These are phyloP conservation scores for Drosophila melanica DNA, from an alignment of 1,140 invertebrate genomes.

Conservation along the genomic window DNA sequence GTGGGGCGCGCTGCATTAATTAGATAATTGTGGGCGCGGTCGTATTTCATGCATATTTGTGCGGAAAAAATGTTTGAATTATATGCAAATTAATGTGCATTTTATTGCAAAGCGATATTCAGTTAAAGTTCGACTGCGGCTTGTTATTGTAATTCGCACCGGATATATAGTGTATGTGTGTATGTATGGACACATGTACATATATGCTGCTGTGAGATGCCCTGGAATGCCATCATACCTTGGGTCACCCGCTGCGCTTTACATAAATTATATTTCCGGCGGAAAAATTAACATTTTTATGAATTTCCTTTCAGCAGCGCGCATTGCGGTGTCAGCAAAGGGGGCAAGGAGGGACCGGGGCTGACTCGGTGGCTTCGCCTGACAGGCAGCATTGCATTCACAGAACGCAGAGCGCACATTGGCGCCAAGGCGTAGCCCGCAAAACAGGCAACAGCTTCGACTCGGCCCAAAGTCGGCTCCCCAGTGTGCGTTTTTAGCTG, in stretches of 20 bases:
- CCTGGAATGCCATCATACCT: slow-evolving; percentile 30
- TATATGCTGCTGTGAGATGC: neutral
- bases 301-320: slow-evolving; percentile 78
- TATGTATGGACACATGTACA: slow-evolving; percentile 10
- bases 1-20: slow-evolving; percentile 44
- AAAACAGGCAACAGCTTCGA: slow-evolving; percentile 39
- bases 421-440: slow-evolving; percentile 60
- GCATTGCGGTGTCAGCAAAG: slow-evolving; percentile 69
- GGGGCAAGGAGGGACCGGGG: slow-evolving; percentile 17
- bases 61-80: slow-evolving; percentile 32
- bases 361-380: slow-evolving; percentile 24
- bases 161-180: slow-evolving; percentile 63
- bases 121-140: slow-evolving; percentile 13
- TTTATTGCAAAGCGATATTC: slow-evolving; percentile 39
- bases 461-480: slow-evolving; percentile 36
- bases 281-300: slow-evolving; percentile 83
- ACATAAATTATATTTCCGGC: slow-evolving; percentile 83
- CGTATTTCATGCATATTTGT: slow-evolving; percentile 50
- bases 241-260: slow-evolving; percentile 76
- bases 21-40: slow-evolving; percentile 46
- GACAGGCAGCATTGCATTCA: slow-evolving; percentile 33
- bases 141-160: slow-evolving; percentile 70
- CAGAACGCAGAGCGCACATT: slow-evolving; percentile 54
- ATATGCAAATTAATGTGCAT: slow-evolving; percentile 56
- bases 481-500: slow-evolving; percentile 55